Conservation (phyloP, 2,888 invertebrate genomes). For the Drosophila quinaria region DNA sequence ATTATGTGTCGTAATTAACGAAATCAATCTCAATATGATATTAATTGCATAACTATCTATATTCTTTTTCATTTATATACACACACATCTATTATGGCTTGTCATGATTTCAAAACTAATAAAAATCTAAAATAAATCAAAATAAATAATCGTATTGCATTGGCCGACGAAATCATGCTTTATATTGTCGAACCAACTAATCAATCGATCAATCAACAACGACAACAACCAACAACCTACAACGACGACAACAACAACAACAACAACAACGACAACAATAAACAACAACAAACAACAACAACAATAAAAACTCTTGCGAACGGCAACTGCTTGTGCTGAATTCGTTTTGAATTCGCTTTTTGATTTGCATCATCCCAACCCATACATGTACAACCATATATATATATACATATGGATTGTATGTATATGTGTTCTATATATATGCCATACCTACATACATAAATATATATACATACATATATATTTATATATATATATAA, state of each 20-base stretch:
- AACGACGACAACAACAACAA: constrained; percentile 11
- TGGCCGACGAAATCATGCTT: constrained; percentile 19
- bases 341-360: constrained; percentile 64
- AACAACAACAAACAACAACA: constrained; percentile 38
- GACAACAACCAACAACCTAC: constrained; percentile 8
- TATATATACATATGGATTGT: constrained; percentile 15
- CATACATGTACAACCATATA: constrained; percentile 55
- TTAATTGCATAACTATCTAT: constrained; percentile 67
- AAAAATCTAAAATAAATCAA: constrained; percentile 14
- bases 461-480: constrained; percentile 21
- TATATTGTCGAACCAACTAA: constrained; percentile 15
- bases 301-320: constrained; percentile 68
- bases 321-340: constrained; percentile 74
- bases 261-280: constrained; percentile 49
- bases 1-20: constrained; percentile 50
- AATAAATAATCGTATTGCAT: constrained; percentile 20
- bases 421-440: constrained; percentile 23
- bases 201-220: constrained; percentile 20
- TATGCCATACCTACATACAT: constrained; percentile 29
- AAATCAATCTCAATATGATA: constrained; percentile 46
- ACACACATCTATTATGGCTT: constrained; percentile 50
- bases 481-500: constrained; percentile 31
- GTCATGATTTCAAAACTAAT: constrained; percentile 44
- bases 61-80: constrained; percentile 63
- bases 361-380: constrained; percentile 70